Evolutionary conservation across 1,140 invertebrate genomes (phyloP).

Genomic region (Zaprionus taronus): DNA sequence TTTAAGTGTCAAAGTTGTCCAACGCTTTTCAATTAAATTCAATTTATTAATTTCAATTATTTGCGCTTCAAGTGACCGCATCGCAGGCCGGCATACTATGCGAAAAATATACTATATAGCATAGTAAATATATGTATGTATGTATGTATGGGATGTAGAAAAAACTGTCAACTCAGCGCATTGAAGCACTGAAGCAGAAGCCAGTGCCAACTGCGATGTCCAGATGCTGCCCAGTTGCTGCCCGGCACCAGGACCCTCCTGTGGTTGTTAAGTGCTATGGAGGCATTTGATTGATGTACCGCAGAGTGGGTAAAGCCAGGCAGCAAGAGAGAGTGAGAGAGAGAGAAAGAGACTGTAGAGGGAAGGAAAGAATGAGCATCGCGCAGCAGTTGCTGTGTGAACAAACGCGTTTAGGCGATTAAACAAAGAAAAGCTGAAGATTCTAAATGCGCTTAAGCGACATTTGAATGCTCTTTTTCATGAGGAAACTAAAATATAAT

Average conservation of each 20-base stretch:
- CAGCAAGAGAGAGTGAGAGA: not conserved
- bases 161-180: conserved; percentile 65
- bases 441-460: conserved; percentile 6
- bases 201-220: conserved; percentile 24
- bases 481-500: not conserved
- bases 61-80: conserved; percentile 70
- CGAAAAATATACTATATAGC: not conserved
- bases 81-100: conserved; percentile 20
- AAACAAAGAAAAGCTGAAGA: conserved; percentile 23
- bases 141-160: not conserved
- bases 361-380: not conserved
- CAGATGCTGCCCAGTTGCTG: conserved; percentile 32
- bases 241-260: conserved; percentile 18
- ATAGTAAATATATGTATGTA: conserved; percentile 4
- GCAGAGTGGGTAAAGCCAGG: not conserved
- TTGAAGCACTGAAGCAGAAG: conserved; percentile 62
- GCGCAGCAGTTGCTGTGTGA: conserved; percentile 20
- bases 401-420: conserved; percentile 40
- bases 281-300: conserved; percentile 64
- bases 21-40: conserved; percentile 80
- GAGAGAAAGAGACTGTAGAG: not conserved
- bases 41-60: conserved; percentile 82
- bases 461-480: conserved; percentile 12
- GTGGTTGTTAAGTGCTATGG: conserved; percentile 42
- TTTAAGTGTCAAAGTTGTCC: conserved; percentile 53